Evolutionary conservation across 2,888 invertebrate genomes (phyloP).

Genomic region (Troides helena): DNA sequence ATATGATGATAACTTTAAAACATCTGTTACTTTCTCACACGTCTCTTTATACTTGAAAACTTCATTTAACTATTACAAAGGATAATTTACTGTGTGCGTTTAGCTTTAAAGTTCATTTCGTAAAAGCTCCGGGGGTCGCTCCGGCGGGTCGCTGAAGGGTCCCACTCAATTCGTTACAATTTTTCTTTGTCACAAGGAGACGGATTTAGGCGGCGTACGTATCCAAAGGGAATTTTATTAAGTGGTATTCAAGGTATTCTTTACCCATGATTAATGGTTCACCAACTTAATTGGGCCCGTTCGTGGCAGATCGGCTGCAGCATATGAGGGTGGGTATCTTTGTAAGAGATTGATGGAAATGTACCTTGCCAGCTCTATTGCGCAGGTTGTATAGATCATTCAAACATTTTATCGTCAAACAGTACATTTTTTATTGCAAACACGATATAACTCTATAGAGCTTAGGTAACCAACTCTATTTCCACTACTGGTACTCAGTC

Average conservation of each 20-base stretch:
- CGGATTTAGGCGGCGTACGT: conserved; percentile 71
- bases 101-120: conserved; percentile 8
- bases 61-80: conserved; percentile 1
- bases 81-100: conserved; percentile 14
- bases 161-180: conserved; percentile 72
- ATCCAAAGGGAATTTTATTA: conserved; percentile 65
- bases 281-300: conserved; percentile 32
- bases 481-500: too few species aligned
- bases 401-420: too few species aligned
- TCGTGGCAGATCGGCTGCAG: conserved; percentile 1
- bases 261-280: conserved; percentile 40
- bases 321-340: background rate
- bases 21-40: background rate
- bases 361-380: background rate
- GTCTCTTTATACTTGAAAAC: conserved; percentile 9
- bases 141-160: conserved; percentile 58
- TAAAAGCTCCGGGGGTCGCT: conserved; percentile 11
- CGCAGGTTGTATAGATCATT: too few species aligned
- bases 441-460: too few species aligned
- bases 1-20: background rate
- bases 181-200: conserved; percentile 76
- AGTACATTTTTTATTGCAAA: too few species aligned
- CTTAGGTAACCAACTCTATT: too few species aligned
- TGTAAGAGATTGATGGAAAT: background rate
- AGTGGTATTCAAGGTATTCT: conserved; percentile 49